Conservation (phyloP, 1,140 invertebrate species). For the Drosophila kanapiae region DNA sequence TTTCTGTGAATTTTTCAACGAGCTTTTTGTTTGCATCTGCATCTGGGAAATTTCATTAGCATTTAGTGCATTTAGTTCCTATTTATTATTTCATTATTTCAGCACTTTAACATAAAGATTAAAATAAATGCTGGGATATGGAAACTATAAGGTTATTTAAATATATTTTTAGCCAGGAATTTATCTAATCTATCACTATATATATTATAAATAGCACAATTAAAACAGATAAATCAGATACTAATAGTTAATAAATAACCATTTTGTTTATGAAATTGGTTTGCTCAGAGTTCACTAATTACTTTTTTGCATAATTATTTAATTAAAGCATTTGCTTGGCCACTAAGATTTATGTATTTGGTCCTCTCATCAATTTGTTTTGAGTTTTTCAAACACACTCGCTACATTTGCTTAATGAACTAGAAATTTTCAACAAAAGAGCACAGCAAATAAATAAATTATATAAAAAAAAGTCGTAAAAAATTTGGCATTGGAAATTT, state of each 20-base stretch:
- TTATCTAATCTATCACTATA: too few species aligned
- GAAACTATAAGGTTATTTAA: neutral
- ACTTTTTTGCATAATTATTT: neutral
- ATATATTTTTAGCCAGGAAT: too few species aligned
- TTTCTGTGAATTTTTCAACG: constrained; percentile 30
- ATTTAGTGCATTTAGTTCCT: neutral
- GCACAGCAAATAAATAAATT: constrained; percentile 20
- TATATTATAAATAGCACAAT: neutral
- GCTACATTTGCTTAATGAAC: constrained; percentile 7
- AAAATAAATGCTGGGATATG: neutral
- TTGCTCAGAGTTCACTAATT: neutral
- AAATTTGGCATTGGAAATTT: constrained; percentile 70
- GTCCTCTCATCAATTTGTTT: neutral
- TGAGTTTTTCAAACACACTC: neutral
- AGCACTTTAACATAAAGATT: neutral
- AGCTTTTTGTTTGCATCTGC: constrained; percentile 14
- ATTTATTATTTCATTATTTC: constrained; percentile 4
- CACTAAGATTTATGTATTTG: constrained; percentile 3
- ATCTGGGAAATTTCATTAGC: constrained; percentile 10
- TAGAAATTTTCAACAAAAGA: constrained; percentile 25
- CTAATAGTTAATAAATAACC: neutral
- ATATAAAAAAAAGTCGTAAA: constrained; percentile 26
- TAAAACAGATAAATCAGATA: neutral
- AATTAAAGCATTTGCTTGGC: neutral
- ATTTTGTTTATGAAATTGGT: neutral